Evolutionary conservation across 2,797 vertebrate genomes (phyloP).

Genomic region (Nyctibius grandis): DNA sequence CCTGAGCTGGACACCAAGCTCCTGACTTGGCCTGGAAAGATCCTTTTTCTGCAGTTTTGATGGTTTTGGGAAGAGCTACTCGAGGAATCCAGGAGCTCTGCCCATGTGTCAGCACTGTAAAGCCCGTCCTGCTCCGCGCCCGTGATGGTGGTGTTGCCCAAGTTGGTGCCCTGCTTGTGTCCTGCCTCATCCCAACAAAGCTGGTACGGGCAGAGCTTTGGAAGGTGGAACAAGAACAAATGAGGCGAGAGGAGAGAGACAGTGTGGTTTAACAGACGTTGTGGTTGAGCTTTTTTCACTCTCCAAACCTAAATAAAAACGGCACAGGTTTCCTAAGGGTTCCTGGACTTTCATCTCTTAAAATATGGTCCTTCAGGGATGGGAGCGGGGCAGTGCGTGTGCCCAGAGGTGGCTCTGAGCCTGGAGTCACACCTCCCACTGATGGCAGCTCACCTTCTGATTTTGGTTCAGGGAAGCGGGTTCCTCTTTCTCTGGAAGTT

Average conservation of each 20-base stretch:
- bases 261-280: rapidly evolving
- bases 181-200: not conserved
- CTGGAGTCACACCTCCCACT: not conserved
- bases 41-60: not conserved
- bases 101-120: not conserved
- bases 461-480: not conserved
- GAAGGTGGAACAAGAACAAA: not conserved
- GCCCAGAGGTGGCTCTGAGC: not conserved
- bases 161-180: rapidly evolving
- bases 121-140: not conserved
- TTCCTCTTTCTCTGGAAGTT: not conserved
- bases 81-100: not conserved
- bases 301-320: not conserved
- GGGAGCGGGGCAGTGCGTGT: not conserved
- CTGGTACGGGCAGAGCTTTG: not conserved
- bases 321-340: not conserved
- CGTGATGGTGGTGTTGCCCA: not conserved
- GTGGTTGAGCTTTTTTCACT: not conserved
- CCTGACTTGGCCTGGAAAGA: not conserved
- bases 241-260: not conserved
- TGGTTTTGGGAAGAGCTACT: not conserved
- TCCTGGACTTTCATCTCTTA: not conserved
- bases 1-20: not conserved
- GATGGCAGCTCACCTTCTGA: not conserved
- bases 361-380: not conserved